Base-by-base conservation (phyloP, 2,888 invertebrate species). In the Bellardia bayeri region DNA sequence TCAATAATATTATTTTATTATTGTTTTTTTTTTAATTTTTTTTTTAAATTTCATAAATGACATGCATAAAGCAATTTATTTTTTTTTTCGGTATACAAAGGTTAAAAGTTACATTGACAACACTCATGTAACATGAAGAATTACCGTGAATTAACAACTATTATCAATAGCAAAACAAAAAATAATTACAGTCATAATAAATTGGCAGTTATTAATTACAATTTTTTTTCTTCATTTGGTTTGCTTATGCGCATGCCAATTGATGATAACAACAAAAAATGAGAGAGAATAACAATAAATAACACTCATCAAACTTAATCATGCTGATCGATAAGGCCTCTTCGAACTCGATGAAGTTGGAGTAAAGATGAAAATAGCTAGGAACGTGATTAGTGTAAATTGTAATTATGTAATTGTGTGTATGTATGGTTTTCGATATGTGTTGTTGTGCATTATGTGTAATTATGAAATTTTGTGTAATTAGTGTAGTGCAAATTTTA, bases 251-350 rank as follows among this genome's bases (percentile, higher is more conserved):
- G 49, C 9, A 13, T 49, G 13, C 9, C 11, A 49, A 49, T n/a
- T n/a, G 13, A 49, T 11, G 13, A 49, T 49, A 49, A 49, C 13
- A 49, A 49, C 13, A 14, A 49, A 4, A 49, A 9, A 13, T 2
- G 13, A 13, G 49, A 49, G 13, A 49, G 49, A 49, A 14, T 13
- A 54, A 54, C n/a, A 54, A 54, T 7, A 7, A n/a, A 5, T 54
- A 16, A 58, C 4, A 58, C 58, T 58, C 11, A 58, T 30, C 30
- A 23, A 58, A 58, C 58, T 58, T 23, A 11, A 30, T 58, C 58
- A 58, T 58, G 58, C 30, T 30, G 58, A 58, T 58, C 23, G 58
- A 30, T 30, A 30, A 58, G 58, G 58, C 58, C 58, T 58, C 58
- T 13, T 30, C 58, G 58, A 30, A 30, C 58, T 30, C 3, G 58